These are phyloP conservation scores for Rotaria socialis DNA, from an alignment of 2,888 invertebrate species.

Conservation along the genomic window DNA sequence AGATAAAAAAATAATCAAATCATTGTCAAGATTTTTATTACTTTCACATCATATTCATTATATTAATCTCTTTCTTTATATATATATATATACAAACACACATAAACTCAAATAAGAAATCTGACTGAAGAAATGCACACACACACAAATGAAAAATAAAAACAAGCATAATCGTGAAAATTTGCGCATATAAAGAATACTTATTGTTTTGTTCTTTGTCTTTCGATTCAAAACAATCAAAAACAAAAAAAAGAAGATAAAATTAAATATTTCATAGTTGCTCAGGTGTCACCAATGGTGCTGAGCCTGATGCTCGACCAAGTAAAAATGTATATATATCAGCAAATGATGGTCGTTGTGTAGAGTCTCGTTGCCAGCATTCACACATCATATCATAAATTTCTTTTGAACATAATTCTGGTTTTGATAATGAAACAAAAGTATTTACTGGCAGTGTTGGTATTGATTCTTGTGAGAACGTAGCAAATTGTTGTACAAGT, in stretches of 20 bases:
- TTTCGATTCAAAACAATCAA: background rate
- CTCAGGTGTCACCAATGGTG: background rate
- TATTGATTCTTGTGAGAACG: background rate
- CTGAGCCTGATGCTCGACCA: slow-evolving; percentile 65
- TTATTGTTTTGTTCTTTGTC: background rate
- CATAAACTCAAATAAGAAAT: slow-evolving; percentile 21
- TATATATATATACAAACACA: background rate
- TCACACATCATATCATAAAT: slow-evolving; percentile 85
- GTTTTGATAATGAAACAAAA: slow-evolving; percentile 66
- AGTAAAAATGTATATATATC: slow-evolving; percentile 80
- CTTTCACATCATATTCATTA: background rate
- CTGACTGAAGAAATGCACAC: slow-evolving; percentile 1
- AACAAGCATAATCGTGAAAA: background rate
- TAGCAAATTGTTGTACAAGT: slow-evolving; percentile 64
- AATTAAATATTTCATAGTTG: background rate
- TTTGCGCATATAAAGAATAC: background rate
- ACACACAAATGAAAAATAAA: slow-evolving; percentile 13
- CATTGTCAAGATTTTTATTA: slow-evolving; percentile 22
- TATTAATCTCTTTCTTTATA: background rate
- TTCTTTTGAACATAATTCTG: slow-evolving; percentile 75
- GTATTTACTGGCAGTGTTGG: background rate
- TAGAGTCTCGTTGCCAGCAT: slow-evolving; percentile 79
- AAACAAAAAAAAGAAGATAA: background rate
- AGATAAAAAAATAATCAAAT: background rate
- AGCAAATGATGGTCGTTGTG: slow-evolving; percentile 76